Evolutionary conservation across 2,113 vertebrate genomes (phyloP).

Genomic region (Noctilio leporinus): DNA sequence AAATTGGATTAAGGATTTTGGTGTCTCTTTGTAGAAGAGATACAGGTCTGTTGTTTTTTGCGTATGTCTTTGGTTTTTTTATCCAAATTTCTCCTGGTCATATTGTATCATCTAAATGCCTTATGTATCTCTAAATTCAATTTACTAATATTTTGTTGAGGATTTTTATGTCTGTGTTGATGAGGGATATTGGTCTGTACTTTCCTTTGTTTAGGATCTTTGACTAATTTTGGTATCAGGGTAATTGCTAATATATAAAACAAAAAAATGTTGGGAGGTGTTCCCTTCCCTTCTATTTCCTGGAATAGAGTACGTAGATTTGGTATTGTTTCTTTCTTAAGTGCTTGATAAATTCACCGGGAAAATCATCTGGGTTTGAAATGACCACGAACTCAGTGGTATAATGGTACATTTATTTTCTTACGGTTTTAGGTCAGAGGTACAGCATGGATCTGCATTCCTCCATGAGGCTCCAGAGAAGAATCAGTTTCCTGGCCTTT

Average conservation of each 20-base stretch:
- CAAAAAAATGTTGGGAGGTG: neutral
- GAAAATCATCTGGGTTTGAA: neutral
- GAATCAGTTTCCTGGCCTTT: neutral
- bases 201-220: neutral
- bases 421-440: neutral
- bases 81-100: neutral
- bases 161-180: neutral
- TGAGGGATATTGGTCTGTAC: no score
- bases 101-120: neutral
- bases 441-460: neutral
- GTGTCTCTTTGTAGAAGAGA: neutral
- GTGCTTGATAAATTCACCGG: no score
- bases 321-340: neutral
- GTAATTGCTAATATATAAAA: no score
- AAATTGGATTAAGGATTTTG: neutral
- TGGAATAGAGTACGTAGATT: neutral
- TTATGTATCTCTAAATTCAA: neutral
- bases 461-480: neutral
- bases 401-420: neutral
- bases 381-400: neutral
- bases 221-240: neutral
- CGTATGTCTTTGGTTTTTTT: neutral
- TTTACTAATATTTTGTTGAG: neutral
- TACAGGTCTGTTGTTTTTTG: neutral
- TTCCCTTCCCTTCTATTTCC: neutral